These are phyloP conservation scores for Alethe diademata DNA, from an alignment of 2,113 vertebrate species.

Conservation along the genomic window DNA sequence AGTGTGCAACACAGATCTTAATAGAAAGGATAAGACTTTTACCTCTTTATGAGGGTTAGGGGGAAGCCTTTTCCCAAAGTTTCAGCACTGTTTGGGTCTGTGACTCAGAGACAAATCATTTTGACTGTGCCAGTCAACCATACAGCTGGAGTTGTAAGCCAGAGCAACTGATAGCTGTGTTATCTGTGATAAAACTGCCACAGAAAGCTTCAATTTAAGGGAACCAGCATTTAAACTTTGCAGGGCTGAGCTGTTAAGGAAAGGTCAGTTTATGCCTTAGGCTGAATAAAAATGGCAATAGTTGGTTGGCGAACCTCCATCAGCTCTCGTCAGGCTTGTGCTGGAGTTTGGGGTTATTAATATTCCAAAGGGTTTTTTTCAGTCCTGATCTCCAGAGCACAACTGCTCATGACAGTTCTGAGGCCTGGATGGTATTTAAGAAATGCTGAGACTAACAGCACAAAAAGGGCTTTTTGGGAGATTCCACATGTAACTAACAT, in stretches of 20 bases:
- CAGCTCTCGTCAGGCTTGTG: neutral
- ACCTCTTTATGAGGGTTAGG: neutral
- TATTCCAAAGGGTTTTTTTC: conserved; percentile 25
- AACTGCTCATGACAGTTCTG: neutral
- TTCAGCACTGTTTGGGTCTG: neutral
- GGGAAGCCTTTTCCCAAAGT: neutral
- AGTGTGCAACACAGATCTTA: neutral
- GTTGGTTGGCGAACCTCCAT: neutral
- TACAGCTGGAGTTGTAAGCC: neutral
- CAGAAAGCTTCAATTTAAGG: neutral
- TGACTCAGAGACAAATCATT: neutral
- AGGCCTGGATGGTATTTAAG: neutral
- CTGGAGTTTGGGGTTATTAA: conserved; percentile 13
- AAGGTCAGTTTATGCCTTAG: conserved; percentile 47
- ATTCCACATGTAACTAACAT: neutral
- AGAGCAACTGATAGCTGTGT: neutral
- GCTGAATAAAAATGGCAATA: neutral
- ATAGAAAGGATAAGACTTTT: neutral
- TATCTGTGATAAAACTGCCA: neutral
- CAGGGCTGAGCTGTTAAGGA: conserved; percentile 9
- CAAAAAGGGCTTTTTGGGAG: neutral
- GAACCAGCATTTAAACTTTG: neutral
- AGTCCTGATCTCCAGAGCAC: conserved; percentile 14
- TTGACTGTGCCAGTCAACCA: neutral
- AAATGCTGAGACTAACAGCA: neutral